Base-by-base conservation (phyloP, 1,140 invertebrate genomes). In the Hirudo medicinalis region DNA sequence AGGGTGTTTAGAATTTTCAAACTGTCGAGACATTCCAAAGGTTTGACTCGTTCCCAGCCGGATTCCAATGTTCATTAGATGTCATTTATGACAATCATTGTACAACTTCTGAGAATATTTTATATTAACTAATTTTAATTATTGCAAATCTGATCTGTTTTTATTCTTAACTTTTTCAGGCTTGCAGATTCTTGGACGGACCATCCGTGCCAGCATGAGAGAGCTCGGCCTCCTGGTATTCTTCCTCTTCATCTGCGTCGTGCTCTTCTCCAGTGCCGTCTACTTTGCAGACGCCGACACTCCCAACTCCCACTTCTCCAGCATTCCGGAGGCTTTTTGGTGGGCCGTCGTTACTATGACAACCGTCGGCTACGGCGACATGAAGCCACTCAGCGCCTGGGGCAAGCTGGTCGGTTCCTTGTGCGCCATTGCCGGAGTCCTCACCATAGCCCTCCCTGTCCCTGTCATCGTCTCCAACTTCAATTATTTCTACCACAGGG, bases 381-480 rank as follows among this genome's bases (percentile, higher is more conserved):
- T 96, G 91, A 81, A 83, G 77, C 96, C 96, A 76, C 94, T 97
- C 79, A 93, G 94, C 80, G 92, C 97, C 74, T 97, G 93, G 92
- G 94, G 94, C 77, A 97, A 97, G 84, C 92, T 98, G 81, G 94
- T 97, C 77, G 94, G 94, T 75, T 97, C 94, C 75, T 85, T 98
- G 76, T 99, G 95, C 85, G 96, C 95, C 79, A 97, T 98, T 84
- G 94, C 95, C 81, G 95, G 96, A 85, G 95, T 98, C 63, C 76
- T 84, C 32, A 84, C 82, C 17, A 82, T 84, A 72, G 82, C 83
- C 63, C 87, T 99, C 78, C 95, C 95, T 74, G 96, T 99, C 78
- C 94, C 95, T 79, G 94, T 97, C 84, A 98, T 98, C 84, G 95
- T 98, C 76, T 96, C 94, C 83, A 99, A 99, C 86, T 99, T 99